Conservation (phyloP, 2,888 invertebrate genomes). For the Melanchra persicariae region DNA sequence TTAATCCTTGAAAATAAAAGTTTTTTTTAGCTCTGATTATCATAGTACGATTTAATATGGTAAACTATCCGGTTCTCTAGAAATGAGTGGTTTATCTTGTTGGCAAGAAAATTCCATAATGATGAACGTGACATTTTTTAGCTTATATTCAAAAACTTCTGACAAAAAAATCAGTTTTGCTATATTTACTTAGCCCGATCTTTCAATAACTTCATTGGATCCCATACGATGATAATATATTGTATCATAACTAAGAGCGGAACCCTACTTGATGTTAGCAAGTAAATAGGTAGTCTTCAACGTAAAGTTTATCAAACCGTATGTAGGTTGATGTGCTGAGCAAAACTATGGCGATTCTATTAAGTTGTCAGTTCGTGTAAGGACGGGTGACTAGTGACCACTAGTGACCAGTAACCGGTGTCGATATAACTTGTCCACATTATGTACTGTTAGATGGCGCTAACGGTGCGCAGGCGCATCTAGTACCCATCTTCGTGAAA, state of each 20-base stretch:
- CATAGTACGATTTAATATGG: too few species aligned
- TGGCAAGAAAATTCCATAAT: not conserved
- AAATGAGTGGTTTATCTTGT: too few species aligned
- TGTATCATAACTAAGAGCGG: not conserved
- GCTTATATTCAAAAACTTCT: too few species aligned
- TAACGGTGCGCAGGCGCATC: conserved; percentile 73
- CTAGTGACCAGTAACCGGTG: conserved; percentile 57
- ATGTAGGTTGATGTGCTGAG: conserved; percentile 47
- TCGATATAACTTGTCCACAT: conserved; percentile 75
- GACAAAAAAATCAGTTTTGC: too few species aligned
- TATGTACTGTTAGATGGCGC: conserved; percentile 79
- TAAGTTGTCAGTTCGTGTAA: conserved; percentile 62
- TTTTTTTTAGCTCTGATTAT: too few species aligned
- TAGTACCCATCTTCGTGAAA: conserved; percentile 40
- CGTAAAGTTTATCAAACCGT: conserved; percentile 20
- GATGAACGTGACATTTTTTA: not conserved
- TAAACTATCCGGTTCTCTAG: too few species aligned
- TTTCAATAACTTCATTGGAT: not conserved
- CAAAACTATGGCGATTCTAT: conserved; percentile 55
- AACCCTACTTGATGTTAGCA: conserved; percentile 14
- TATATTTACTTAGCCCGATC: too few species aligned
- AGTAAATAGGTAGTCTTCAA: conserved; percentile 40
- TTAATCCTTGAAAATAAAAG: too few species aligned
- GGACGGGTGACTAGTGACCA: conserved; percentile 41
- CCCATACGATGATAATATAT: not conserved